Conservation (phyloP, 2,113 vertebrate genomes). For the Podarcis raffonei region DNA sequence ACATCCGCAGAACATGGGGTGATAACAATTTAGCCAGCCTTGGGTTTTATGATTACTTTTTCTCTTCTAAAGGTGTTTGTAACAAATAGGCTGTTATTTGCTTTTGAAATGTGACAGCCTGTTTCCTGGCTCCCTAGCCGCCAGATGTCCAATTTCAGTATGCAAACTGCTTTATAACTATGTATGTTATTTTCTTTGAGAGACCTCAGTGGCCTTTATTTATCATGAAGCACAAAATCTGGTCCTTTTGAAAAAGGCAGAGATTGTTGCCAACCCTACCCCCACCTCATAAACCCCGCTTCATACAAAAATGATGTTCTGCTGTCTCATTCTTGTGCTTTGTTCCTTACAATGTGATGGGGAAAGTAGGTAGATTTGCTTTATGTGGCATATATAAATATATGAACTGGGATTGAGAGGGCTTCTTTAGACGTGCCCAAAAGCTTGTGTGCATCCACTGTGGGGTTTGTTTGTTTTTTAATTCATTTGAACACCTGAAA, state of each 20-base stretch:
- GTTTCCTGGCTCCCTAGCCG: constrained; percentile 37
- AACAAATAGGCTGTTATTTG: constrained; percentile 52
- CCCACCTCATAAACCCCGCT: not conserved
- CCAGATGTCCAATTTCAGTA: constrained; percentile 45
- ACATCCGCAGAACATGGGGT: constrained; percentile 52
- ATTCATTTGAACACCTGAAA: not conserved
- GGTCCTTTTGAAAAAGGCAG: constrained; percentile 35
- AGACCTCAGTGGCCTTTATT: constrained; percentile 63
- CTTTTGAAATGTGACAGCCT: constrained; percentile 41
- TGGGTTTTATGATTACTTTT: not conserved
- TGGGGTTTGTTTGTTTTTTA: not conserved
- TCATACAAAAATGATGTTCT: constrained; percentile 59
- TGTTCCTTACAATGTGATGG: constrained; percentile 56
- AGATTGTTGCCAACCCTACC: constrained; percentile 5
- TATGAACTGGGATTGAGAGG: not conserved
- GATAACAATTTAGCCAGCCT: constrained; percentile 37
- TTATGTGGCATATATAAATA: constrained; percentile 43
- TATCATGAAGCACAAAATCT: constrained; percentile 54
- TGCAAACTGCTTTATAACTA: constrained; percentile 49
- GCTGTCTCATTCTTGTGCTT: constrained; percentile 46
- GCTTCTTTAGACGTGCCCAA: not conserved
- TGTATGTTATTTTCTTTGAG: constrained; percentile 50
- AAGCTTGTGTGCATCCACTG: not conserved
- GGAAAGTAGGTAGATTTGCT: constrained; percentile 65
- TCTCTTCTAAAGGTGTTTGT: constrained; percentile 46